A percentile compares a stretch with the other conserved stretches of the same genome.
Conservation (phyloP, 2,797 vertebrate species). For the Pangasius krempfi region DNA sequence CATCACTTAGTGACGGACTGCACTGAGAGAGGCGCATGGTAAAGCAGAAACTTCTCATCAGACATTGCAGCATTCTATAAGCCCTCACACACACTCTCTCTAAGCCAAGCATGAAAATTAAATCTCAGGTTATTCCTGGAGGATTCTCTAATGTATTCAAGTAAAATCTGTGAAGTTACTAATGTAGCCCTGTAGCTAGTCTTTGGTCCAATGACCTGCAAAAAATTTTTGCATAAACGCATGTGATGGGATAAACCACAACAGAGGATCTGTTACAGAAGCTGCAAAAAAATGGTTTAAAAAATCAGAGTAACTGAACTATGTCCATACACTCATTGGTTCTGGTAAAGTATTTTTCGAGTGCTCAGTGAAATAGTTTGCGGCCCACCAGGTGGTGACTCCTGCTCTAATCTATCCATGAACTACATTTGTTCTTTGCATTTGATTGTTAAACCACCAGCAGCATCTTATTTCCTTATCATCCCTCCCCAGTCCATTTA, state of each 20-base stretch:
- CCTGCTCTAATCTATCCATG: background rate
- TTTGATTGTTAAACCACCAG: constrained; percentile 37
- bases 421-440: constrained; percentile 24
- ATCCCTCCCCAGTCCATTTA: constrained; percentile 58
- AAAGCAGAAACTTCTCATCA: constrained; percentile 16
- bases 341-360: background rate
- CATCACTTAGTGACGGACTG: constrained; percentile 45
- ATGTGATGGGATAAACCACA: background rate
- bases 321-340: background rate
- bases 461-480: constrained; percentile 24
- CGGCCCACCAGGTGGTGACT: background rate
- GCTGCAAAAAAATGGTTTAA: background rate
- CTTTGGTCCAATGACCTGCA: background rate
- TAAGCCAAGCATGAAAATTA: background rate
- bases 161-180: background rate
- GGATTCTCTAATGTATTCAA: background rate
- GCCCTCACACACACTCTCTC: background rate
- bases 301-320: background rate
- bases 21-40: constrained; percentile 6
- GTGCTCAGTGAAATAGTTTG: background rate
- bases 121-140: background rate
- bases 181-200: background rate
- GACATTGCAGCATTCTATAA: background rate
- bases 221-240: background rate
- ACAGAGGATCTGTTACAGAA: background rate